phyloP scores from a whole-genome alignment of 1,140 invertebrate species.

The Stenopsyche tienmushanensis region DNA sequence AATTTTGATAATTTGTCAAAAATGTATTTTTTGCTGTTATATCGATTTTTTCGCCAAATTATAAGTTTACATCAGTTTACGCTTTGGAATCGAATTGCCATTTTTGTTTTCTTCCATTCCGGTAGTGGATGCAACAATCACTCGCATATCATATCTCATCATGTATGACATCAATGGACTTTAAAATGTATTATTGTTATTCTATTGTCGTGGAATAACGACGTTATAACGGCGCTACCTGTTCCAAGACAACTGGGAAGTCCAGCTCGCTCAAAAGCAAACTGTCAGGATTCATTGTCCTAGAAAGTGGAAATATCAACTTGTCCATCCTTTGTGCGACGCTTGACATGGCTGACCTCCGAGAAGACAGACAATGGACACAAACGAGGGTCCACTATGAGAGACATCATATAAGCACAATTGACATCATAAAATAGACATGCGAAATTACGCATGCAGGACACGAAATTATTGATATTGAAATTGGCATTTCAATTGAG shows the following conservation, averaged over 20 bases:
- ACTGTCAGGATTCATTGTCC: constrained; percentile 14
- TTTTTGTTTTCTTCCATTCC: no score
- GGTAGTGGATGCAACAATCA: constrained; percentile 16
- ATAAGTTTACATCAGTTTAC: no score
- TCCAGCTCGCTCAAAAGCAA: constrained; percentile 13
- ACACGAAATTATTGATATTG: no score
- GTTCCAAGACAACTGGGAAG: constrained; percentile 31
- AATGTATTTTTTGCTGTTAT: no score
- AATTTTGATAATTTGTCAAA: no score
- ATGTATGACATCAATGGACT: constrained; percentile 27
- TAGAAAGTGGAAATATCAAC: constrained; percentile 35
- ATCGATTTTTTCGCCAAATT: no score
- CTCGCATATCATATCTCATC: constrained; percentile 30
- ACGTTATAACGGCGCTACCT: constrained; percentile 35
- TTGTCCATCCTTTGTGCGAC: constrained; percentile 29
- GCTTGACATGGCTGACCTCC: constrained; percentile 34
- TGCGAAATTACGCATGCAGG: no score
- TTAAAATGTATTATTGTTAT: constrained; percentile 22
- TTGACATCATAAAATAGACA: neutral
- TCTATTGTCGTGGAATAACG: constrained; percentile 28
- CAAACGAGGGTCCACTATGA: constrained; percentile 36
- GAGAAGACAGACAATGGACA: constrained; percentile 32
- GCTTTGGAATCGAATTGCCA: no score
- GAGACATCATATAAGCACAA: constrained; percentile 3
- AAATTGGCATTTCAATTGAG: no score